Conservation (phyloP, 2,113 vertebrate species). For the Oryzias javanicus region DNA sequence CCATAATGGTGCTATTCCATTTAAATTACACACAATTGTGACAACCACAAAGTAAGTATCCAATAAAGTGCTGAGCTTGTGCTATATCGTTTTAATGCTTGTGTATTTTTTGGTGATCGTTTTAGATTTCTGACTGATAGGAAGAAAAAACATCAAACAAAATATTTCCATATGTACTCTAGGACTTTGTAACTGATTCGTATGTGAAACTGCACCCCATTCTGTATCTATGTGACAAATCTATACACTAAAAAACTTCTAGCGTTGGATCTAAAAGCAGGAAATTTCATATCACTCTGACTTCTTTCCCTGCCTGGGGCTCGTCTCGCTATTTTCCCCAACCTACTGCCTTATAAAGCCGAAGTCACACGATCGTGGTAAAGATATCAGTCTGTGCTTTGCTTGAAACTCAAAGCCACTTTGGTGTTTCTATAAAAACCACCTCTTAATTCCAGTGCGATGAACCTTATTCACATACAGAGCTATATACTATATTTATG, state of each 20-base stretch:
- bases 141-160: conserved; percentile 9
- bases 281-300: conserved; percentile 11
- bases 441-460: conserved; percentile 6
- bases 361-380: conserved; percentile 46
- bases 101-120: conserved; percentile 17
- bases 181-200: conserved; percentile 11
- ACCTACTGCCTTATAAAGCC: conserved; percentile 33
- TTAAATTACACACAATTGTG: conserved; percentile 47
- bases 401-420: conserved; percentile 47
- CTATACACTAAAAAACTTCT: conserved; percentile 8
- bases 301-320: conserved; percentile 22
- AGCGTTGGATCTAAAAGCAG: conserved; percentile 19
- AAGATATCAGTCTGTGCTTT: conserved; percentile 49
- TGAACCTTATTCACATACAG: conserved; percentile 4
- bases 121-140: conserved; percentile 24
- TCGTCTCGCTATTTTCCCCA: conserved; percentile 15
- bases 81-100: conserved; percentile 24
- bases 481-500: background rate
- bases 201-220: conserved; percentile 5
- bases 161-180: conserved; percentile 1
- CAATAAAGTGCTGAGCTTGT: conserved; percentile 19
- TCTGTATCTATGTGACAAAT: conserved; percentile 14
- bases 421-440: conserved; percentile 24
- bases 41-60: conserved; percentile 13
- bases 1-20: conserved; percentile 54